Evolutionary conservation across 2,888 invertebrate species (phyloP), one percentile per base, ranked within the genome.

Genomic region (Sturmia bella): DNA sequence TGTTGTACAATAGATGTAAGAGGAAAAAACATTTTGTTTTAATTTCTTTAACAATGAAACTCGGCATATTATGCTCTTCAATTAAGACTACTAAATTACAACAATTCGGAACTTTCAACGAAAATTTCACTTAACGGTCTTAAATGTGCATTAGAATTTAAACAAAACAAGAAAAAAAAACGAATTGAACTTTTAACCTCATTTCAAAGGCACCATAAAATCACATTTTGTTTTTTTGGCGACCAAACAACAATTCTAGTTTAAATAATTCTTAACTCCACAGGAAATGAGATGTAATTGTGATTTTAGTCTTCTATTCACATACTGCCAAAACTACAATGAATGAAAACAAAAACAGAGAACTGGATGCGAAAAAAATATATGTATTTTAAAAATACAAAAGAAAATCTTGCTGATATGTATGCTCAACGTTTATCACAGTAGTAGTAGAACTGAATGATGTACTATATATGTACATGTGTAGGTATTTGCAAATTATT

Each of bases 141-240:
- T 4, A 0, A 32, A 6, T 54, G 13, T 15, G 56, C 41, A 66
- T 77, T 48, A 27, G 59, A 27, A 54, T 63, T 54, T 56, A 13
- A 54, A 74, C 24, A 56, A 54, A 73, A 39, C 45, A 45, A 74
- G 24, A 56, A 54, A 73, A 39, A 56, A 45, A 74, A 64, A 54
- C n/a, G n/a, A 66, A 48, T 70, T 80, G 75, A 80, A 80, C 80
- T 80, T 80, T 80, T 70, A 80, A 80, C 80, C 80, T 70, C 80
- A 80, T 80, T 80, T 48, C 39, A 39, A 70, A 64, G 75, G 75
- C 80, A 75, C 80, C 80, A 80, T 64, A 80, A 64, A 45, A 68
- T 72, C 52, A 59, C 43, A 50, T 52, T 54, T 64, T 37, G 17
- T 7, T 61, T 73, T 74, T 81, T 81, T 81, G 81, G 81, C 81